Evolutionary conservation across 2,888 invertebrate species (phyloP), one percentile per base, ranked within the genome.

Genomic region (Apamea monoglypha): DNA sequence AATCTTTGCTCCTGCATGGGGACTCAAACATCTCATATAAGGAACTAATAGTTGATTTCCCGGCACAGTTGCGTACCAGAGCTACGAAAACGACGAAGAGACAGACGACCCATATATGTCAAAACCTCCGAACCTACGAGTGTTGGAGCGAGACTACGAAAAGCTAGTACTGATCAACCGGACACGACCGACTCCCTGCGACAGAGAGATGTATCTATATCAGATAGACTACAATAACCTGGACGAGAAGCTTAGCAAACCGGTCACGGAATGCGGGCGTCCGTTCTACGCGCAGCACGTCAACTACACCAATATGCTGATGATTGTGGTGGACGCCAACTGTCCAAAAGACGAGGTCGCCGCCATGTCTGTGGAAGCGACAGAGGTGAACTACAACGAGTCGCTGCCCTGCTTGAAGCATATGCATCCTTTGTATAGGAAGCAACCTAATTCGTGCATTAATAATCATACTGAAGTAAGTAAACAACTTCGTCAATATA

Each of bases 171-270:
- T 98, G 73, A 97, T 98, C 89, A 98, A 98, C 88, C 97, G 98
- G 91, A 99, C 99, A 0, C 97, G 98, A 68, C 98, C 98, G 0
- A 98, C 98, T 78, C 98, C 99, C 8, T 99, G 99, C 93, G 99
- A 99, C 93, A 97, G 98, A 93, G 98, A 98, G 93, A 97, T 97
- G 92, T 96, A 94, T 70, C 93, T 97, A 4, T 97, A 97, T 92
- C 96, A 97, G 91, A 91, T 97, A 44, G 95, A 97, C 29, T 96
- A 95, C 84, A 96, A 91, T 80, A 96, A 95, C 80, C 94, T 95
- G 92, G 97, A 96, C 90, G 97, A 93, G 92, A 97, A 95, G 92
- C 94, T 96, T 90, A 97, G 93, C 94, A 95, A 95, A 73, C 96
- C 95, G 1, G 81, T 95, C 63, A 93, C 93, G 53, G 95, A 96